Percentiles rank a stretch among this genome's conserved stretches.
These are phyloP conservation scores for Harpalus rubripes DNA, from an alignment of 2,888 invertebrate genomes.

Conservation along the genomic window DNA sequence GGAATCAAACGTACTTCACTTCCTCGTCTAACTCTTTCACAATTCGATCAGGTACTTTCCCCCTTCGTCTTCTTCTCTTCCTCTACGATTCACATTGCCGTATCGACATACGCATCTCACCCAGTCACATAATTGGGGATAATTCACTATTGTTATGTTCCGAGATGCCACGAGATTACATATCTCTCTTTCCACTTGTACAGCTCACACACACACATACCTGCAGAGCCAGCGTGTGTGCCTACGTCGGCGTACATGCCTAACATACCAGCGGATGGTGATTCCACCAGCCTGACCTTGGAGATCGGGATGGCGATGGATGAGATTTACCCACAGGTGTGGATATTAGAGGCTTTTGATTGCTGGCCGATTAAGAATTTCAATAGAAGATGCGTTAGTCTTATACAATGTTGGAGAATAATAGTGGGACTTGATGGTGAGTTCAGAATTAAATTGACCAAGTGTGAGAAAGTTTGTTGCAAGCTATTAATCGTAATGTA, in stretches of 20 bases:
- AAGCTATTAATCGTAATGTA: background rate
- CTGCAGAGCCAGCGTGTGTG: constrained; percentile 44
- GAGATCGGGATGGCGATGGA: constrained; percentile 14
- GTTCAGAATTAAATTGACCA: background rate
- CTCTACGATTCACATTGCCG: constrained; percentile 33
- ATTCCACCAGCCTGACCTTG: constrained; percentile 47
- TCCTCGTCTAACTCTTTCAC: constrained; percentile 45
- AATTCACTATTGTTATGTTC: constrained; percentile 72
- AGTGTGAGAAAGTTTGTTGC: background rate
- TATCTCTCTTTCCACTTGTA: constrained; percentile 57
- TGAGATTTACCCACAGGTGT: constrained; percentile 30
- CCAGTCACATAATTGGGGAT: constrained; percentile 73
- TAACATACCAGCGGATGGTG: constrained; percentile 37
- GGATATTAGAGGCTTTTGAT: constrained; percentile 18
- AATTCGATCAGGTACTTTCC: constrained; percentile 52
- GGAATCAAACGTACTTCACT: constrained; percentile 12
- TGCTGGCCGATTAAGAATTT: constrained; percentile 8
- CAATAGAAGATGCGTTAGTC: background rate
- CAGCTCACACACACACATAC: constrained; percentile 43
- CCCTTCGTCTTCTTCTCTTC: background rate
- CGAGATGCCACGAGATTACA: constrained; percentile 62
- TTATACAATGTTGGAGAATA: background rate
- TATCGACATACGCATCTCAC: constrained; percentile 61
- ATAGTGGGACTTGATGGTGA: background rate
- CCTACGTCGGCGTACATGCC: constrained; percentile 6